Conservation (phyloP, 2,797 vertebrate species). For the Cyclopterus lumpus region DNA sequence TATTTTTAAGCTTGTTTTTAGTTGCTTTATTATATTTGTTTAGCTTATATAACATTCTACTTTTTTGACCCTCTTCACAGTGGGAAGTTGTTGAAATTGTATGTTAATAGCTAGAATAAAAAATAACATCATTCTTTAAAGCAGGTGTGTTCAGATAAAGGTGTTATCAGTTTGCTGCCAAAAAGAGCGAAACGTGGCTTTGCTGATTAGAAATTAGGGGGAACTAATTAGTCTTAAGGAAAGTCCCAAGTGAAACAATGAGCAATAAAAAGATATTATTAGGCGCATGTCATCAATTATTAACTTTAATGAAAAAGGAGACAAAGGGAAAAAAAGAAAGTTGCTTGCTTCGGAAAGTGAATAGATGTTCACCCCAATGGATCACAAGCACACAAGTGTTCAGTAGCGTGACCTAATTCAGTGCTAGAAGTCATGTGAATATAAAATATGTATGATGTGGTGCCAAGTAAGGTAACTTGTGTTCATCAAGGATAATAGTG, state of each 20-base stretch:
- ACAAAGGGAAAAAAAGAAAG: constrained; percentile 58
- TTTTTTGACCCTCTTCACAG: constrained; percentile 33
- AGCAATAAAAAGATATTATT: constrained; percentile 75
- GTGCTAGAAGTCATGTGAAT: constrained; percentile 45
- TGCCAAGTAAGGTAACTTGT: constrained; percentile 28
- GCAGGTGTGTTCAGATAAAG: constrained; percentile 71
- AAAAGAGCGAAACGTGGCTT: constrained; percentile 69
- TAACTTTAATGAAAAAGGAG: constrained; percentile 67
- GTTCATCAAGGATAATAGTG: constrained; percentile 17
- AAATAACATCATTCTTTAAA: constrained; percentile 59
- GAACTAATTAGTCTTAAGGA: constrained; percentile 76
- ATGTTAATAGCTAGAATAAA: constrained; percentile 51
- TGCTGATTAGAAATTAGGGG: constrained; percentile 73
- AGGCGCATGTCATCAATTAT: constrained; percentile 76
- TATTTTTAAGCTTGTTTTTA: constrained; percentile 50
- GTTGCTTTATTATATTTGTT: constrained; percentile 57
- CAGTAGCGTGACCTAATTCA: constrained; percentile 62
- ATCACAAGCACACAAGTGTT: constrained; percentile 44
- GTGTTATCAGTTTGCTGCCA: constrained; percentile 71
- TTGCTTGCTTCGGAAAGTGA: constrained; percentile 62
- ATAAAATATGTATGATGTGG: constrained; percentile 45
- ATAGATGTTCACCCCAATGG: constrained; percentile 56
- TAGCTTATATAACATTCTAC: constrained; percentile 33
- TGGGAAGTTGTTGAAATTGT: constrained; percentile 57
- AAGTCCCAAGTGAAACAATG: constrained; percentile 75